Percentiles rank a stretch among this genome's conserved stretches.
Conservation (phyloP, 2,113 vertebrate species). For the Prunella himalayana region DNA sequence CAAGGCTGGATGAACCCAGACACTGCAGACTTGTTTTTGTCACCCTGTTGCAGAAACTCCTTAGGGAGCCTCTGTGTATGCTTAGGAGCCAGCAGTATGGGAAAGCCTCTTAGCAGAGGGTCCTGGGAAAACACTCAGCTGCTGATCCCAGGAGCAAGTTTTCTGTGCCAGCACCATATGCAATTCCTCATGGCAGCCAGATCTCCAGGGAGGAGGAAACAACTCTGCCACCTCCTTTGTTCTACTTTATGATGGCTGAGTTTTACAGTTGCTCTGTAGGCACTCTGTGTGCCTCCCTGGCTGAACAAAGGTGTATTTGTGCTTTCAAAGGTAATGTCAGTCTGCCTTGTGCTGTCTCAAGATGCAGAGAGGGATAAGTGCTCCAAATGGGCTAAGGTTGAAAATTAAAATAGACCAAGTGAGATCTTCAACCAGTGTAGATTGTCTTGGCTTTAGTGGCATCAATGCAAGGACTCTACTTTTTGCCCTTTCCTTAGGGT, state of each 20-base stretch:
- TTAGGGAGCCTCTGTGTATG: neutral
- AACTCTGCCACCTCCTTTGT: neutral
- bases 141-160: neutral
- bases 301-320: neutral
- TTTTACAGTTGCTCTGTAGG: neutral
- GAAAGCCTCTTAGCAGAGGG: neutral
- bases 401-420: neutral
- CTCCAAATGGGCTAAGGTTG: neutral
- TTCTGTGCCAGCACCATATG: neutral
- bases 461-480: neutral
- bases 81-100: neutral
- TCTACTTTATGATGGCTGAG: neutral
- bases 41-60: neutral
- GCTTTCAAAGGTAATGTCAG: neutral
- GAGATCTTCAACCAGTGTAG: neutral
- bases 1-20: neutral
- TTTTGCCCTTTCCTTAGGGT: neutral
- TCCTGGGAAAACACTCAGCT: neutral
- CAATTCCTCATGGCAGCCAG: neutral
- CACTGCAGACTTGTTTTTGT: neutral
- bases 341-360: neutral
- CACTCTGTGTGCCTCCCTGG: neutral
- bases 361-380: neutral
- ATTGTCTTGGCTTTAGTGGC: neutral
- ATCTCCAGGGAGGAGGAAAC: neutral